Evolutionary conservation across 2,888 invertebrate species (phyloP).

Genomic region (Papilio gigon): DNA sequence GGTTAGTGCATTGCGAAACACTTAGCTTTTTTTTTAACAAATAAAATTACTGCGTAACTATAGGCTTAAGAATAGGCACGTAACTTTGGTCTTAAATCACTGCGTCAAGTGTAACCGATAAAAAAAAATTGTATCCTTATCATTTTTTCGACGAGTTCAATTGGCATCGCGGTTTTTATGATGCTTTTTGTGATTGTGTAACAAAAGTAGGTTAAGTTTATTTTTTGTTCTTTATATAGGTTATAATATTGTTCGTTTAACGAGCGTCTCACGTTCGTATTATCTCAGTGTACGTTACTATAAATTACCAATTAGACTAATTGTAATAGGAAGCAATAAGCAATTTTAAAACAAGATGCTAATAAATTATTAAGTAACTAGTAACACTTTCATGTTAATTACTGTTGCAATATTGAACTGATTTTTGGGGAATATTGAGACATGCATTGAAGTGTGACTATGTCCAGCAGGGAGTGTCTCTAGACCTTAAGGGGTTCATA

Average conservation of each 20-base stretch:
- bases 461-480: no score
- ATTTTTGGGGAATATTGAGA: no score
- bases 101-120: background rate
- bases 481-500: no score
- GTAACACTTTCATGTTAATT: background rate
- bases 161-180: background rate
- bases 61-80: conserved; percentile 17
- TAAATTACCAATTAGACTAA: background rate
- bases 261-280: background rate
- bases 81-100: background rate
- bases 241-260: background rate
- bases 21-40: background rate
- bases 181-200: background rate
- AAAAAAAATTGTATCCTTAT: background rate
- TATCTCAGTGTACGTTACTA: background rate
- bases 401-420: background rate
- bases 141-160: background rate
- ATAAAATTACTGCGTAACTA: conserved; percentile 14
- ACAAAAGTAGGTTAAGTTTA: background rate
- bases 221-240: background rate
- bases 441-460: no score
- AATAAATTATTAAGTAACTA: background rate
- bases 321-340: background rate
- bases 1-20: conserved; percentile 19
- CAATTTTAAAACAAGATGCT: background rate